These are phyloP conservation scores for Zoanthus sansibaricus DNA, from an alignment of 92 coral and sea anemone genomes.

Conservation along the genomic window DNA sequence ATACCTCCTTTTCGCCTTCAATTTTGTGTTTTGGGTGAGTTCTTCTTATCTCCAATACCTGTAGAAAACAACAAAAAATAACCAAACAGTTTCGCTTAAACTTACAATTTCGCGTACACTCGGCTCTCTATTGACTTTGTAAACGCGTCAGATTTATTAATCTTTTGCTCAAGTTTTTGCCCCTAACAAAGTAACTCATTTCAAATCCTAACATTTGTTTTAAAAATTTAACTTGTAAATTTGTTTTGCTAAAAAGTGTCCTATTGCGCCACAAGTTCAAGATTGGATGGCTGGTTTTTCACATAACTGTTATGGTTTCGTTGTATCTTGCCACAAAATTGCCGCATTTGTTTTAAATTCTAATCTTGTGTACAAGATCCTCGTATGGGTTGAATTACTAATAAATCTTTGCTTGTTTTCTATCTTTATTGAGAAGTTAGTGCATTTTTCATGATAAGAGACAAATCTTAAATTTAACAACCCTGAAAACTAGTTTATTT, in stretches of 20 bases:
- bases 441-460: not conserved
- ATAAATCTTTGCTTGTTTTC: not conserved
- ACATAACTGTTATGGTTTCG: not conserved
- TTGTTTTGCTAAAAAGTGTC: not conserved
- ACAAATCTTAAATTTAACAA: not conserved
- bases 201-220: conserved; percentile 39
- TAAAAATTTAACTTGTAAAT: conserved; percentile 1
- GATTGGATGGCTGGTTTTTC: conserved; percentile 10
- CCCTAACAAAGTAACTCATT: not conserved
- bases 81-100: not conserved
- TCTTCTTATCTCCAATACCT: not conserved
- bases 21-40: conserved; percentile 98
- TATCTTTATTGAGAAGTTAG: not conserved
- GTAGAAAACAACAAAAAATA: conserved; percentile 10
- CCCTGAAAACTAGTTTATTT: not conserved
- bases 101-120: not conserved
- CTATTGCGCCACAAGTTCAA: conserved; percentile 3
- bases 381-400: conserved; percentile 7
- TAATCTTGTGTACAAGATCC: conserved; percentile 7
- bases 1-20: conserved; percentile 92
- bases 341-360: not conserved
- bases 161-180: conserved; percentile 36
- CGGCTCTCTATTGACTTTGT: conserved; percentile 3
- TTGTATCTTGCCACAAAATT: not conserved
- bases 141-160: conserved; percentile 48